Evolutionary conservation across 2,888 invertebrate genomes (phyloP), one percentile per base, ranked within the genome.

Genomic region (Pteria penguin): DNA sequence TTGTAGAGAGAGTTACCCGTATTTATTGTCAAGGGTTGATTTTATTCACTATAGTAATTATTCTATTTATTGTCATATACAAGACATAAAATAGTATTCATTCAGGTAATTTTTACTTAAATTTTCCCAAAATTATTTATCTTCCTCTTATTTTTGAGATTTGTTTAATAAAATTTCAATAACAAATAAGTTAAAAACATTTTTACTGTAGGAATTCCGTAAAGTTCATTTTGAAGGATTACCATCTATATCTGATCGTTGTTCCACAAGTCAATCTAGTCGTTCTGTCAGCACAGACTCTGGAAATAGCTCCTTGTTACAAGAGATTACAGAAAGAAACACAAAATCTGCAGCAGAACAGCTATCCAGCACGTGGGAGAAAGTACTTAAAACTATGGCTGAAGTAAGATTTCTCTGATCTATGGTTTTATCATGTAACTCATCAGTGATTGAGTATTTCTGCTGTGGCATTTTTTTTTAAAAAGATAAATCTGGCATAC

Each of bases 171-270:
- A n/a, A n/a, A n/a, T n/a, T n/a, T n/a, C n/a, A n/a, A n/a, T n/a
- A n/a, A n/a, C n/a, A n/a, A n/a, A n/a, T n/a, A n/a, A n/a, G n/a
- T n/a, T n/a, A n/a, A n/a, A n/a, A n/a, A n/a, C n/a, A n/a, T n/a
- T n/a, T n/a, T n/a, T n/a, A n/a, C 78, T 76, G n/a, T 77, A 90
- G 90, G 87, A 87, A 33, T 88, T 88, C 78, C 84, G 88, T 1
- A 84, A 82, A 33, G 90, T 90, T 26, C 84, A 85, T 77, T 90
- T 90, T 84, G 85, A 86, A 60, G 89, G 89, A 14, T 80, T 87
- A 66, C 87, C 87, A 3, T 88, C 88, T 1, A 71, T 87, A 58
- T 86, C 88, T 60, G 87, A 86, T 78, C 85, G 86, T 11, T 82
- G 84, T 62, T 82, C 74, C 2, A 55, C 74, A 5, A 74, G 74